Percentiles rank a stretch among this genome's conserved stretches.
Evolutionary conservation across 2,888 invertebrate species (phyloP).

Genomic region (Ophion costatus): DNA sequence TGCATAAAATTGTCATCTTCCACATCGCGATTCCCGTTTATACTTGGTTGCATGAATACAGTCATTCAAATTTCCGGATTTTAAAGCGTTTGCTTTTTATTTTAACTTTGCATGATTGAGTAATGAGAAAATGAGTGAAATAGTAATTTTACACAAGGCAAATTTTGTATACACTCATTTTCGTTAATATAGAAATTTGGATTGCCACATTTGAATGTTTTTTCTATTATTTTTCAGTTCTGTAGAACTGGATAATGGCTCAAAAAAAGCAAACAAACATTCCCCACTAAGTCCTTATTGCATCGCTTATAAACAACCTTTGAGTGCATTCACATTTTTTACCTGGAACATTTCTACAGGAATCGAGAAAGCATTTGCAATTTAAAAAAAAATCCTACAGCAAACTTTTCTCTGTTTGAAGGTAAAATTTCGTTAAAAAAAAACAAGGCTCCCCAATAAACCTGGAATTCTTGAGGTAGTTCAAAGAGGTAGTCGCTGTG

Average conservation of each 20-base stretch:
- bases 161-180: background rate
- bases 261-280: background rate
- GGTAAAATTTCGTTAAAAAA: conserved; percentile 16
- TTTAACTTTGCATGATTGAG: background rate
- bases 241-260: background rate
- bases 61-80: background rate
- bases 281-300: background rate
- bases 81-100: background rate
- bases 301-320: background rate
- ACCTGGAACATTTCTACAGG: background rate
- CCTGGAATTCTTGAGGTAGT: background rate
- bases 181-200: background rate
- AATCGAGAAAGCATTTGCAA: background rate
- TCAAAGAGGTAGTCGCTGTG: background rate
- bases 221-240: background rate
- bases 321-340: background rate
- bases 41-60: background rate
- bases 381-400: background rate
- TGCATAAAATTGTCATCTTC: background rate
- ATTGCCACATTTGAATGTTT: background rate
- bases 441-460: background rate
- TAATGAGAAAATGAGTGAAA: background rate
- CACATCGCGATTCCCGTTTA: too few species aligned
- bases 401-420: background rate
- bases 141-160: too few species aligned